phyloP scores from a whole-genome alignment of 2,888 invertebrate genomes.

The Willowsia nigromaculata region DNA sequence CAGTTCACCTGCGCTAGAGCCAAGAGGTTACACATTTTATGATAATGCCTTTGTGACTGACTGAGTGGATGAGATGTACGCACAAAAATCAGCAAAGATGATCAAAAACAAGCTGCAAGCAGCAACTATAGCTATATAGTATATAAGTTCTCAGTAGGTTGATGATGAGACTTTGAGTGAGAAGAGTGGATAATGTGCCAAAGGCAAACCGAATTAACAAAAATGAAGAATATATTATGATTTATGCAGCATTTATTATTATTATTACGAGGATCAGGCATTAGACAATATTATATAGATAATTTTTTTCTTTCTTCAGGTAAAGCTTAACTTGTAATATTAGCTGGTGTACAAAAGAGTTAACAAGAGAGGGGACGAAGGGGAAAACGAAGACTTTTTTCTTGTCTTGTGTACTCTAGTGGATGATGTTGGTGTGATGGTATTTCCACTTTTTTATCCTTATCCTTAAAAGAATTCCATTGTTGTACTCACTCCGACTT shows the following conservation, averaged over 20 bases:
- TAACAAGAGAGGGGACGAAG: slow-evolving; percentile 38
- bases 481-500: slow-evolving; percentile 48
- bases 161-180: not conserved
- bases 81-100: slow-evolving; percentile 51
- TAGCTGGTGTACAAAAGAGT: slow-evolving; percentile 62
- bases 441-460: slow-evolving; percentile 61
- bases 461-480: slow-evolving; percentile 70
- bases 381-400: slow-evolving; percentile 12
- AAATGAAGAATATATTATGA: slow-evolving; percentile 55
- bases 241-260: slow-evolving; percentile 58
- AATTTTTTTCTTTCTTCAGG: not conserved
- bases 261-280: slow-evolving; percentile 11
- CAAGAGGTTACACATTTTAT: slow-evolving; percentile 46
- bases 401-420: not conserved
- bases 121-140: not conserved
- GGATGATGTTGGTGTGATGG: not conserved
- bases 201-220: slow-evolving; percentile 63
- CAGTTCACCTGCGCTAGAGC: not conserved
- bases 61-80: not conserved
- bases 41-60: not conserved
- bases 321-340: slow-evolving; percentile 55
- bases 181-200: slow-evolving; percentile 41
- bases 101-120: not conserved
- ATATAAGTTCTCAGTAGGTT: slow-evolving; percentile 2
- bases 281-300: not conserved